phyloP scores from a whole-genome alignment of 37 sponge, comb jelly and placozoan genomes.

The Tethya wilhelma region DNA sequence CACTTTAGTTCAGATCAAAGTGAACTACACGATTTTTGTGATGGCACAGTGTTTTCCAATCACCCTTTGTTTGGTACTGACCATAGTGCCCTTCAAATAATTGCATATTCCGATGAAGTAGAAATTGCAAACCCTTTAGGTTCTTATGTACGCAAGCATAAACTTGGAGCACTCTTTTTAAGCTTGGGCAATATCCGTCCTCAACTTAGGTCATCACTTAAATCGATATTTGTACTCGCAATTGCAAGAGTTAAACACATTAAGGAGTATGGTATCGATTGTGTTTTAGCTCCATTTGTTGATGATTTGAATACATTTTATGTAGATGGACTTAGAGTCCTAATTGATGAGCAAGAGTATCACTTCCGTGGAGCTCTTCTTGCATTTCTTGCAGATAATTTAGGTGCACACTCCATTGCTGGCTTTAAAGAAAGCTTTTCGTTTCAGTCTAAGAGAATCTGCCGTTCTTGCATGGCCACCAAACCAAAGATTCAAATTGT shows the following conservation, averaged over 20 bases:
- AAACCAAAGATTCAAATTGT: no score
- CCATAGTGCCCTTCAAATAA: conserved; percentile 45
- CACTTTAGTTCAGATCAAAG: not conserved
- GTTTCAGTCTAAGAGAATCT: conserved; percentile 31
- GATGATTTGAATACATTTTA: conserved; percentile 21
- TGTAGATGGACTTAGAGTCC: conserved; percentile 17
- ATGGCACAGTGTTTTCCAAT: conserved; percentile 25
- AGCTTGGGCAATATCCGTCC: conserved; percentile 46
- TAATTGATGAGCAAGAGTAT: not conserved
- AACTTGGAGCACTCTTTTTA: conserved; percentile 26
- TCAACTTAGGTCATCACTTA: conserved; percentile 29
- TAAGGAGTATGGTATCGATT: conserved; percentile 40
- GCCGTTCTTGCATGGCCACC: conserved; percentile 25
- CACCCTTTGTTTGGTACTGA: conserved; percentile 54
- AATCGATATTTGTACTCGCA: not conserved
- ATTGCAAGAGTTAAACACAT: conserved; percentile 24
- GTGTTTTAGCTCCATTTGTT: conserved; percentile 27
- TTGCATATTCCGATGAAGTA: conserved; percentile 56
- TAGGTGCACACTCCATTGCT: conserved; percentile 44
- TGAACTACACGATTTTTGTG: conserved; percentile 45
- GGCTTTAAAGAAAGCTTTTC: conserved; percentile 49
- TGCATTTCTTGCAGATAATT: conserved; percentile 45
- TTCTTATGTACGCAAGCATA: conserved; percentile 38
- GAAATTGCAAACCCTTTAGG: conserved; percentile 61
- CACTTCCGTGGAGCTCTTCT: conserved; percentile 30